These are phyloP conservation scores for Brachyalestes nurse DNA, from an alignment of 2,797 vertebrate species.

Conservation along the genomic window DNA sequence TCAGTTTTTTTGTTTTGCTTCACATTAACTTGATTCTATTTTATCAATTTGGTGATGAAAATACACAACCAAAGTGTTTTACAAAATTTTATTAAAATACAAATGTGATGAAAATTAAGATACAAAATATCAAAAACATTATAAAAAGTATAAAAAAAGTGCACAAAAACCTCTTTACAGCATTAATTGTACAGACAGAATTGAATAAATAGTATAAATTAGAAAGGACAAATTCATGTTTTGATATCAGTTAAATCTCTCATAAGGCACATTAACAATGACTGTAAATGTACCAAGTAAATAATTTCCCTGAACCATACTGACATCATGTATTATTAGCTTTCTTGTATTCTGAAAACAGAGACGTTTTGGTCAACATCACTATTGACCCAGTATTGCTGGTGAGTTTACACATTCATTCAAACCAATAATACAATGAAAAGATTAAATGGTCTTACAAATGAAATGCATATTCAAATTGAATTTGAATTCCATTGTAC, in stretches of 20 bases:
- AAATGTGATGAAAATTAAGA: slow-evolving; percentile 74
- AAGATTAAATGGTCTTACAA: not conserved
- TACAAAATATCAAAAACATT: slow-evolving; percentile 75
- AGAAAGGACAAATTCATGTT: slow-evolving; percentile 66
- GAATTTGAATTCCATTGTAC: not conserved
- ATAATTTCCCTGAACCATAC: slow-evolving; percentile 56
- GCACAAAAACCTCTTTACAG: slow-evolving; percentile 78
- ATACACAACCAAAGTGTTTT: not conserved
- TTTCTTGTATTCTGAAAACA: slow-evolving; percentile 32
- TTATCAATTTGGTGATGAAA: not conserved
- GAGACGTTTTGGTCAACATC: slow-evolving; percentile 54
- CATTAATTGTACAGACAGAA: slow-evolving; percentile 70
- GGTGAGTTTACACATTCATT: slow-evolving; percentile 57
- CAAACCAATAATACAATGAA: slow-evolving; percentile 54
- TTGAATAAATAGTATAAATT: slow-evolving; percentile 87
- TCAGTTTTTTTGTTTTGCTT: not conserved
- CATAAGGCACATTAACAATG: slow-evolving; percentile 58
- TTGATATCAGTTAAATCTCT: slow-evolving; percentile 63
- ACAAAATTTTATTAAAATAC: slow-evolving; percentile 74
- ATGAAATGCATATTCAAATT: not conserved
- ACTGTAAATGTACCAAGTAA: slow-evolving; percentile 60
- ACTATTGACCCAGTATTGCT: slow-evolving; percentile 68
- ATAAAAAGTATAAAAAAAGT: slow-evolving; percentile 76
- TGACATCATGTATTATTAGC: slow-evolving; percentile 35
- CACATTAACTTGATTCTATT: not conserved